Evolutionary conservation across 2,888 invertebrate genomes (phyloP), one percentile per base, ranked within the genome.

Genomic region (Nomada lathburiana): DNA sequence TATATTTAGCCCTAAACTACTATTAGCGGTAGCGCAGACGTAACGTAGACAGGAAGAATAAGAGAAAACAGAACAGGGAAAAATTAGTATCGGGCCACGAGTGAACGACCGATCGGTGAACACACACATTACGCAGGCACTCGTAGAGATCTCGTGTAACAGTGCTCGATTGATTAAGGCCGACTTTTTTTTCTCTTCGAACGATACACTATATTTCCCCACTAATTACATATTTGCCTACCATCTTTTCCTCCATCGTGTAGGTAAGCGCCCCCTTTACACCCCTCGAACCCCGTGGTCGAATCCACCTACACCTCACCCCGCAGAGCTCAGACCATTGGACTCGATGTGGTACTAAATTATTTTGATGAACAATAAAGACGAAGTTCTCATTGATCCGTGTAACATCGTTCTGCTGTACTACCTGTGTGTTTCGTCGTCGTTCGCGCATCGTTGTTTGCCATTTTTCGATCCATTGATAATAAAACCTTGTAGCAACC

Each of bases 341-440:
- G 53, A 80, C 65, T 76, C 80, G 86, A 91, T 91, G 90, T 90
- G 90, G 88, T 90, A 91, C 87, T 91, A 89, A 90, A 90, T 91
- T 92, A 91, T 90, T 90, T 89, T 91, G 88, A 87, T 89, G 89
- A 90, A 90, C 84, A 92, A 91, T 91, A 90, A 91, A 92, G 91
- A 92, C 80, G 65, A 89, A 89, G 85, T 91, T 91, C 86, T 91
- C 90, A 92, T 90, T 89, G 83, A 90, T 77, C 70, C 76, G 76
- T 84, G 78, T 84, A 60, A 83, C 57, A 80, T 82, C 73, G 75
- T 86, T 86, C 73, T 86, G 67, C 74, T 87, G 74, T 83, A 76
- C 71, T 67, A 86, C 82, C 84, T 85, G 77, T 80, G 73, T 80
- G 79, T 87, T 76, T 84, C 62, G 76, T 71, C 62, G 64, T 83